Evolutionary conservation across 2,113 vertebrate species (phyloP).

Genomic region (Lipotes vexillifer): DNA sequence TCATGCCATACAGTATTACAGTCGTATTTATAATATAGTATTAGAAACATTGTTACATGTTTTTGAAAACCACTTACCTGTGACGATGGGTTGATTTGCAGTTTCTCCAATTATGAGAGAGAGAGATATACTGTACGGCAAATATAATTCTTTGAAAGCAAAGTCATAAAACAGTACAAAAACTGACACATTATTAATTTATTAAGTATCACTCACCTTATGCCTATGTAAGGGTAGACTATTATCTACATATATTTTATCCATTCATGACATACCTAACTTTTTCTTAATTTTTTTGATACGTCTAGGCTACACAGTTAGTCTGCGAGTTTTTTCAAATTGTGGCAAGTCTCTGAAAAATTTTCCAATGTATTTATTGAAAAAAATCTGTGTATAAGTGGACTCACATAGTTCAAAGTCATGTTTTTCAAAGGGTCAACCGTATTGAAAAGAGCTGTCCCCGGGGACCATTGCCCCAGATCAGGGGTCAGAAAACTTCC

Average conservation of each 20-base stretch:
- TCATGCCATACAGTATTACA: background rate
- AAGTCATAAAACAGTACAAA: background rate
- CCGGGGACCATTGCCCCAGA: background rate
- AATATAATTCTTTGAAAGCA: background rate
- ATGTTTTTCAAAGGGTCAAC: background rate
- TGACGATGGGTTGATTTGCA: background rate
- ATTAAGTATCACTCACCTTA: background rate
- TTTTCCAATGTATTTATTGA: background rate
- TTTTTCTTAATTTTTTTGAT: background rate
- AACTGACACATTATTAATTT: background rate
- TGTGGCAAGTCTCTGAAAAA: background rate
- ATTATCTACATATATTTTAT: background rate
- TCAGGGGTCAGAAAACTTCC: background rate
- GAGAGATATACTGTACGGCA: background rate
- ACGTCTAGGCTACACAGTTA: background rate
- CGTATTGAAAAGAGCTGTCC: background rate
- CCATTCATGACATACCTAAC: background rate
- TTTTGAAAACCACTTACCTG: background rate
- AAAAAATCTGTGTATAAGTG: background rate
- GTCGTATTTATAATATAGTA: background rate
- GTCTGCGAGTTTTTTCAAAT: background rate
- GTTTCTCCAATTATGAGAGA: background rate
- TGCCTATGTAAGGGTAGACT: background rate
- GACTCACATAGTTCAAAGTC: background rate
- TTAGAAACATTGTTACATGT: background rate